Conservation (phyloP, 2,888 invertebrate genomes). For the Dicyrtoma fusca region DNA sequence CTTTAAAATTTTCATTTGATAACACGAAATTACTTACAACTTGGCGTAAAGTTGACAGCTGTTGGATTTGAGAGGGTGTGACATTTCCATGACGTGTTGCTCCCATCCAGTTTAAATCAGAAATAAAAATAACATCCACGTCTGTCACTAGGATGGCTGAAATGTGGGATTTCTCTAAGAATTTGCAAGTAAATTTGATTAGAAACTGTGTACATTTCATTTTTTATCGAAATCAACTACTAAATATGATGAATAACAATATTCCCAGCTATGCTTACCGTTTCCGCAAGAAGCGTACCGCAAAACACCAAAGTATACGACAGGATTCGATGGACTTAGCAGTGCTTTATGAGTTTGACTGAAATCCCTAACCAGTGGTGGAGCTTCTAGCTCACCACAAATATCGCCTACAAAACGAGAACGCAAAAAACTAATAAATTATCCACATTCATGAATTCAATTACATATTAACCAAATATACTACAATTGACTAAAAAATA, state of each 20-base stretch:
- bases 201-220: no score
- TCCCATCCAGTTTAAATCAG: constrained; percentile 52
- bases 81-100: constrained; percentile 45
- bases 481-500: neutral
- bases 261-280: constrained; percentile 37
- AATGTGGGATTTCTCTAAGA: constrained; percentile 50
- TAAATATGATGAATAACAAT: neutral
- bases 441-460: no score
- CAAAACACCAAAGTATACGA: constrained; percentile 55
- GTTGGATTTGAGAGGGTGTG: constrained; percentile 44
- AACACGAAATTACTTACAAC: constrained; percentile 43
- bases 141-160: constrained; percentile 53
- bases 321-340: constrained; percentile 52
- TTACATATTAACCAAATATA: no score
- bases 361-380: constrained; percentile 55
- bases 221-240: no score
- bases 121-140: constrained; percentile 49
- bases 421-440: no score
- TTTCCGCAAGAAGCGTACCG: constrained; percentile 49
- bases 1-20: neutral
- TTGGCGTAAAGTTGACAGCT: constrained; percentile 48
- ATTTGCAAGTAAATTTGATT: neutral
- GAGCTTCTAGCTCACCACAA: constrained; percentile 46
- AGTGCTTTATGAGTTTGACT: constrained; percentile 54
- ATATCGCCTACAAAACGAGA: constrained; percentile 45